A percentile compares a stretch with the other conserved stretches of the same genome.
These are phyloP conservation scores for Alcis repandata DNA, from an alignment of 2,888 invertebrate species.

Conservation along the genomic window DNA sequence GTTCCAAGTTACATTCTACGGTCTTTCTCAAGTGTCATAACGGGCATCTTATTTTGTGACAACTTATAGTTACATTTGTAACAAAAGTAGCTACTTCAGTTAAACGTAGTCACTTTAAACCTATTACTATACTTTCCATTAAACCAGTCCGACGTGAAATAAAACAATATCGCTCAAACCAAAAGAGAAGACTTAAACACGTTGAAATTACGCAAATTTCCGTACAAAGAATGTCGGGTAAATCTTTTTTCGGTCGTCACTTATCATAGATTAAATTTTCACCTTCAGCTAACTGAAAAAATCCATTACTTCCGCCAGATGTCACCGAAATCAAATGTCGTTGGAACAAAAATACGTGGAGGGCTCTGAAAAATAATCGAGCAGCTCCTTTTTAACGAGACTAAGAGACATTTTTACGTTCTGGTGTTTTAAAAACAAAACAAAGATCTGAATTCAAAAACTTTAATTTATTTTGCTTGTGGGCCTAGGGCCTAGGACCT, in stretches of 20 bases:
- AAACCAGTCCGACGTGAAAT: background rate
- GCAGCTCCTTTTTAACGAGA: no score
- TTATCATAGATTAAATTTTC: constrained; percentile 86
- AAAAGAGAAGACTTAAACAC: background rate
- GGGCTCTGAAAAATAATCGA: background rate
- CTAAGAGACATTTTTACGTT: no score
- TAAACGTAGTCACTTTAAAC: no score
- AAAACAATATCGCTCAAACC: background rate
- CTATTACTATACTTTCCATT: background rate
- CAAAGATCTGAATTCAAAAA: no score
- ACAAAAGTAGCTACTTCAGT: no score
- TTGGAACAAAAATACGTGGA: constrained; percentile 59
- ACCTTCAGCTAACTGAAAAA: constrained; percentile 87
- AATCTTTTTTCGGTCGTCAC: constrained; percentile 73
- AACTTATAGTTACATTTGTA: no score
- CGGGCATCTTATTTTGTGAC: no score
- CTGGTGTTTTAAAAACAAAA: no score
- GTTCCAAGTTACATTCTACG: no score
- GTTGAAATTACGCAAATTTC: constrained; percentile 30
- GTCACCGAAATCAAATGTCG: constrained; percentile 85
- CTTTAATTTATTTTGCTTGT: no score
- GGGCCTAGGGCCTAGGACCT: no score
- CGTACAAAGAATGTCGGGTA: constrained; percentile 55
- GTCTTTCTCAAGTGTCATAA: no score
- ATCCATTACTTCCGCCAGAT: constrained; percentile 87